Base-by-base conservation (phyloP, 1,140 invertebrate species). In the Leptopilina clavipes region DNA sequence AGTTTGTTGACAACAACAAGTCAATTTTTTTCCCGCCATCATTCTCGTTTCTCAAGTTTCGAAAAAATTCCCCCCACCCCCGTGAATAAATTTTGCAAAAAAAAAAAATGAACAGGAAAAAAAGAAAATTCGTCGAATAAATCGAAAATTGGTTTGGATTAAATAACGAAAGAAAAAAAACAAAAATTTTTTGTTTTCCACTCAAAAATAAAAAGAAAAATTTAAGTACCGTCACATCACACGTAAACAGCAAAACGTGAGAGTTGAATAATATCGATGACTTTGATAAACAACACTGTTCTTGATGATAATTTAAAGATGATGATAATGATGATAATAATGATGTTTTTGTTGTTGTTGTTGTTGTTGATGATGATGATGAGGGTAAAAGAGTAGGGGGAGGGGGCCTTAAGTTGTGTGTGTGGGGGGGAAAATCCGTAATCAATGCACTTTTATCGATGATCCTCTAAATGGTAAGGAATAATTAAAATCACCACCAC, bases 141-240 rank as follows among this genome's bases (percentile, higher is more conserved):
- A n/a, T n/a, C n/a, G n/a, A n/a, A n/a, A n/a, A n/a, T n/a, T n/a
- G n/a, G n/a, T n/a, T n/a, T n/a, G n/a, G n/a, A n/a, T n/a, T n/a
- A n/a, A n/a, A n/a, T n/a, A n/a, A n/a, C n/a, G n/a, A n/a, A n/a
- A n/a, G n/a, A n/a, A n/a, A n/a, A n/a, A n/a, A n/a, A n/a, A n/a
- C n/a, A n/a, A n/a, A n/a, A n/a, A n/a, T n/a, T n/a, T n/a, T 1
- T 45, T 14, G 6, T 45, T 45, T 45, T 45, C 2, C 2, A 14
- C 3, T 45, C 1, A 45, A 45, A 45, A 45, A 14, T 10, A 45
- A 45, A 45, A 10, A 31, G 5, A 31, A 31, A 31, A 31, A 31
- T 31, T 31, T 31, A 77, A 77, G 80, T 83, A 81, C 79, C 79
- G 78, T 81, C 79, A 81, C 82, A 31, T n/a, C 25, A 78, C 78